Evolutionary conservation across 2,113 vertebrate genomes (phyloP).

Genomic region (Bettongia penicillata): DNA sequence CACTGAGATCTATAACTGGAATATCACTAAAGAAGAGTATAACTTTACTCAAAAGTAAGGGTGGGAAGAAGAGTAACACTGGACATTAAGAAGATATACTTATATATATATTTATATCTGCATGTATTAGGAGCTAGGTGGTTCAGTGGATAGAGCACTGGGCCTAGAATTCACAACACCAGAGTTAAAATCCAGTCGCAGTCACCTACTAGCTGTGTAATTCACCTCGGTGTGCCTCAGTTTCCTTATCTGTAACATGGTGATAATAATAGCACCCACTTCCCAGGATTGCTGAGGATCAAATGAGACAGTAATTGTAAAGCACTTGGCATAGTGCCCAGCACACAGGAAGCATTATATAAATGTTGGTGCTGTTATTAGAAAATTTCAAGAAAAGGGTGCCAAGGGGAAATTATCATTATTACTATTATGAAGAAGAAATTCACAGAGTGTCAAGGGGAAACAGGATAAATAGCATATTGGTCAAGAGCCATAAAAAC

Average conservation of each 20-base stretch:
- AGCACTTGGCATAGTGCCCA: neutral
- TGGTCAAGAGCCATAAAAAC: neutral
- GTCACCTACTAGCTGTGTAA: neutral
- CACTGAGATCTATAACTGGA: neutral
- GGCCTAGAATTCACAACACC: neutral
- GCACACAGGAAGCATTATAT: neutral
- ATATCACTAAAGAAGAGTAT: neutral
- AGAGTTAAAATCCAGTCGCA: neutral
- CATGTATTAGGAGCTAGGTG: neutral
- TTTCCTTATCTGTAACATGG: neutral
- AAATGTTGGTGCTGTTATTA: neutral
- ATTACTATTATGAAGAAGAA: neutral
- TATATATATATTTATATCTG: neutral
- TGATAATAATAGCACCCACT: neutral
- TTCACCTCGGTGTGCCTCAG: neutral
- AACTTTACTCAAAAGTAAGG: neutral
- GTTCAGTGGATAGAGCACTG: neutral
- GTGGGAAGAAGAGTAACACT: neutral
- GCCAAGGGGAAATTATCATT: neutral
- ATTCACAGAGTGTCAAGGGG: neutral
- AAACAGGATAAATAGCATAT: neutral
- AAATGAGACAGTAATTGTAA: neutral
- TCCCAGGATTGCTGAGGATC: neutral
- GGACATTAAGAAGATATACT: neutral
- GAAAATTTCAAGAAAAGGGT: neutral